A percentile compares a stretch with the other conserved stretches of the same genome.
Evolutionary conservation across 2,113 vertebrate species (phyloP).

Genomic region (Larimichthys polyactis): DNA sequence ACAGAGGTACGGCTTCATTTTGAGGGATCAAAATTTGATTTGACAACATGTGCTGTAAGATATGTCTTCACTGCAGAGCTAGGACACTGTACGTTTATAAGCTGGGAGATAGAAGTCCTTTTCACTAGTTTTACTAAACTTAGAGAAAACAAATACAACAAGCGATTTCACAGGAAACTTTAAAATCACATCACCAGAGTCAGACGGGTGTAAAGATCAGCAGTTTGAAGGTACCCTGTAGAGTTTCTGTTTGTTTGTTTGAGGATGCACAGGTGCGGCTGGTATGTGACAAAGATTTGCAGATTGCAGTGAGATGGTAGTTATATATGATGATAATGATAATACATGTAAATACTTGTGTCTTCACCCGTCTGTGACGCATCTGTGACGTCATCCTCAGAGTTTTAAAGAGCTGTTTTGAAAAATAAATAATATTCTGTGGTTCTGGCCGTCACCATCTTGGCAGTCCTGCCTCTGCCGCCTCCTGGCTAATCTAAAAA

Average conservation of each 20-base stretch:
- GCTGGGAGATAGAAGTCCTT: neutral
- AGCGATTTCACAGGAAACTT: neutral
- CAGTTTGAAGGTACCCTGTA: neutral
- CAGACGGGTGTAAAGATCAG: slow-evolving; percentile 5
- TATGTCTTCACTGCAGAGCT: neutral
- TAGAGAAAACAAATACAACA: neutral
- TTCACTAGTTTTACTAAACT: slow-evolving; percentile 2
- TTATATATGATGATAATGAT: too few relatives aligned
- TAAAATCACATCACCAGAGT: slow-evolving; percentile 42
- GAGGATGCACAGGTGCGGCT: neutral
- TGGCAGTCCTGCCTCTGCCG: too few relatives aligned
- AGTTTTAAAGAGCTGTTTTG: too few relatives aligned
- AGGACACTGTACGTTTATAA: neutral
- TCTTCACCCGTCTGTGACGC: too few relatives aligned
- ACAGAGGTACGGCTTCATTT: too few relatives aligned
- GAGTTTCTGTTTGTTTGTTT: neutral
- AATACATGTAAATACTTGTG: too few relatives aligned
- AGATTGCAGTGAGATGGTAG: neutral
- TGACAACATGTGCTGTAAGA: neutral
- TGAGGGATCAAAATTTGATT: neutral
- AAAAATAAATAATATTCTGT: too few relatives aligned
- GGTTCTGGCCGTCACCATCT: too few relatives aligned
- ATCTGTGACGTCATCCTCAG: too few relatives aligned
- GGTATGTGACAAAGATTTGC: neutral
- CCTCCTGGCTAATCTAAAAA: too few relatives aligned